These are phyloP conservation scores for Theocolax elegans DNA, from an alignment of 1,140 invertebrate genomes.

Conservation along the genomic window DNA sequence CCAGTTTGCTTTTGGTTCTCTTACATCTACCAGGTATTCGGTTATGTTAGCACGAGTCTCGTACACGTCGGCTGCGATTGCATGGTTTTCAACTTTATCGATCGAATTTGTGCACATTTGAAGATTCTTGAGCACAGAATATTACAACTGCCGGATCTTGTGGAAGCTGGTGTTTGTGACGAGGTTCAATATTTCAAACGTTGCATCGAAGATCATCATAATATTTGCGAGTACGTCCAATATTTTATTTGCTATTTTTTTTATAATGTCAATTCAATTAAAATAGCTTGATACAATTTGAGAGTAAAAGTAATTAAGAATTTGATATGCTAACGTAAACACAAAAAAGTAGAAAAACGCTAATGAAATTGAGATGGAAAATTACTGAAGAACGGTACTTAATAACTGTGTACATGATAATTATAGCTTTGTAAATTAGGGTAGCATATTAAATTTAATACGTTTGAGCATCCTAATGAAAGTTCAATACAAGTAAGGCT, in stretches of 20 bases:
- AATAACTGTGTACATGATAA: too few relatives aligned
- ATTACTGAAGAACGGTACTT: too few relatives aligned
- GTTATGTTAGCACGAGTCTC: constrained; percentile 29
- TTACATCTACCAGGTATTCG: constrained; percentile 46
- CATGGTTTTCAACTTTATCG: constrained; percentile 40
- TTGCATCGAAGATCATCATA: constrained; percentile 44
- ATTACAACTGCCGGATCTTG: not conserved
- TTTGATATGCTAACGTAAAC: too few relatives aligned
- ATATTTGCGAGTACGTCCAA: constrained; percentile 45
- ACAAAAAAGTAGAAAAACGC: too few relatives aligned
- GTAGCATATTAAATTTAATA: too few relatives aligned
- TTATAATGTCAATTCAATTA: too few relatives aligned
- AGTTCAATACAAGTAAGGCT: not conserved
- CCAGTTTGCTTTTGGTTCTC: constrained; percentile 37
- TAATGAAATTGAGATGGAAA: too few relatives aligned
- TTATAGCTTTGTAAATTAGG: too few relatives aligned
- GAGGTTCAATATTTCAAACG: not conserved
- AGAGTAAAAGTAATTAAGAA: too few relatives aligned
- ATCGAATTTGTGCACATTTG: constrained; percentile 45
- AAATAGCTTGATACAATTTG: too few relatives aligned
- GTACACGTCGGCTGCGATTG: constrained; percentile 47
- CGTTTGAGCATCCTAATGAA: too few relatives aligned
- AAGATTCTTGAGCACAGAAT: constrained; percentile 44
- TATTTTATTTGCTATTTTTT: too few relatives aligned
- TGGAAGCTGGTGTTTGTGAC: not conserved